Evolutionary conservation across 92 coral and sea anemone species (phyloP).

Genomic region (Porites evermanni): DNA sequence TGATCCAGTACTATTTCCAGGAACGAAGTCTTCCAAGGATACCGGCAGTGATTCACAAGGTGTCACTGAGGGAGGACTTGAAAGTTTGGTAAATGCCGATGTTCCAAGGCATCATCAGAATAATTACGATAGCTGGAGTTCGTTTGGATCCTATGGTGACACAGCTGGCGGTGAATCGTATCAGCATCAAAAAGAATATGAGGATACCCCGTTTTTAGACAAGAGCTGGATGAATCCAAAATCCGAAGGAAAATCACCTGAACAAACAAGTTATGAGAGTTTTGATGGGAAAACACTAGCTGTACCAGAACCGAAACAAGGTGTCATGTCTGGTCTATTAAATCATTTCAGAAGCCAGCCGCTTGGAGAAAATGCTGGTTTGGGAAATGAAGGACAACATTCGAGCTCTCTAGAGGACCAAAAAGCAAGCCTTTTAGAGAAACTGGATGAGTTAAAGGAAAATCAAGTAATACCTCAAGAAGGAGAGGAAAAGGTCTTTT

Average conservation of each 20-base stretch:
- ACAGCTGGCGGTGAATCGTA: not conserved
- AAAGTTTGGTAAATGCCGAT: conserved; percentile 5
- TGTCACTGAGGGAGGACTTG: not conserved
- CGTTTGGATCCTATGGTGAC: conserved; percentile 31
- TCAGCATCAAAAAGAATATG: conserved; percentile 32
- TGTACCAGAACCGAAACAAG: conserved; percentile 30
- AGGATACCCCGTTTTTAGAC: conserved; percentile 29
- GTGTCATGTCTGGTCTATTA: not conserved
- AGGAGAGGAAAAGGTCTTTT: conserved; percentile 30
- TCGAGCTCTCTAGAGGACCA: conserved; percentile 9
- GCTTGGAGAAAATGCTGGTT: not conserved
- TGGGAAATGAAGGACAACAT: not conserved
- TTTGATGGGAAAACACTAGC: conserved; percentile 41
- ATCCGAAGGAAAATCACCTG: conserved; percentile 11
- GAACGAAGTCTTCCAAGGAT: conserved; percentile 10
- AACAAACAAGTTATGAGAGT: conserved; percentile 10
- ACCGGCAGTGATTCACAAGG: conserved; percentile 10
- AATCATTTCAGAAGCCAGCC: conserved; percentile 1
- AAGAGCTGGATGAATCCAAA: conserved; percentile 52
- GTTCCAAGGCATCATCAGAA: conserved; percentile 9
- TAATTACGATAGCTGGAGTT: conserved; percentile 13
- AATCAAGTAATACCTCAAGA: conserved; percentile 25
- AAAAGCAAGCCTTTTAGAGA: conserved; percentile 15
- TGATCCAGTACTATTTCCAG: conserved; percentile 84
- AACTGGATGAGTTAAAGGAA: conserved; percentile 30